Evolutionary conservation across 2,797 vertebrate species (phyloP).

Genomic region (Acridotheres tristis): DNA sequence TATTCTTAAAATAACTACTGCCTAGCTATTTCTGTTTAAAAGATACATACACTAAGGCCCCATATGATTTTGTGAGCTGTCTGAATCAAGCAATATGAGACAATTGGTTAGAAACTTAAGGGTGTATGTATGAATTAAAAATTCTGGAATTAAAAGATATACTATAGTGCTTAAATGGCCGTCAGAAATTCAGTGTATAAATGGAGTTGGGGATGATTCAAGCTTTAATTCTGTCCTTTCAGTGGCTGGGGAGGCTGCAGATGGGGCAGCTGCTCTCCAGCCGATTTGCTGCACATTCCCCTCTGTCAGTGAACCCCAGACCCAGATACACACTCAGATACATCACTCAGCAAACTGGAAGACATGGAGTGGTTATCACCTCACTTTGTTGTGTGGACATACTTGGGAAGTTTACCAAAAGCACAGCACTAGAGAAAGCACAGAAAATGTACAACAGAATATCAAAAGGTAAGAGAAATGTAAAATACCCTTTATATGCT

Average conservation of each 20-base stretch:
- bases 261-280: not conserved
- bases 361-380: not conserved
- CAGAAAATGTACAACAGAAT: not conserved
- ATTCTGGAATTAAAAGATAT: not conserved
- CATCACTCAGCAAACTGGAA: not conserved
- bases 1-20: not conserved
- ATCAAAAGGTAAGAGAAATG: not conserved
- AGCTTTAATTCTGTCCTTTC: not conserved
- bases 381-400: not conserved
- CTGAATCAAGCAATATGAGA: not conserved
- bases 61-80: not conserved
- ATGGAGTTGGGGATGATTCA: not conserved
- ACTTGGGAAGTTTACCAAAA: not conserved
- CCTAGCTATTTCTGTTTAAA: not conserved
- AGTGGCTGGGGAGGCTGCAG: not conserved
- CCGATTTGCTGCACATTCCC: not conserved
- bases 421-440: not conserved
- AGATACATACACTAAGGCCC: not conserved
- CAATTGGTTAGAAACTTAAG: not conserved
- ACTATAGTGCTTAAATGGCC: not conserved
- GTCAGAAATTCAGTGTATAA: not conserved
- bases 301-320: not conserved
- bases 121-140: not conserved
- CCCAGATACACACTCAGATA: not conserved
- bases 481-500: not conserved